Evolutionary conservation across 2,113 vertebrate species (phyloP), one percentile per base, ranked within the genome.

Genomic region (Hippotragus niger): DNA sequence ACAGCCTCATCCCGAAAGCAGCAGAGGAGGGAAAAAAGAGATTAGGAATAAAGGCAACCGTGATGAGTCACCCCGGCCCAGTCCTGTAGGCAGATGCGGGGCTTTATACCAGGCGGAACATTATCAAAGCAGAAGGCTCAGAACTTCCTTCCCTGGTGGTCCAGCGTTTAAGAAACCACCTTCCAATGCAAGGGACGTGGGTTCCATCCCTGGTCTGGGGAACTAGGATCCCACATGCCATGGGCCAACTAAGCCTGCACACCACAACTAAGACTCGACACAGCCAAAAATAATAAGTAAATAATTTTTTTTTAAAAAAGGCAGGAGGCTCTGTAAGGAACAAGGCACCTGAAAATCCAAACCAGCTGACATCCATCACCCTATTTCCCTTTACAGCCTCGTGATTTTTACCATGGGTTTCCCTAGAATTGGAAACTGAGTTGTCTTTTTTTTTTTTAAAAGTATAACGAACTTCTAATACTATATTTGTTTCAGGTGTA

Each of bases 1-100:
- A 98, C 1, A 64, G 84, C 94, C 80, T 97, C 92, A 95, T 74
- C 92, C 95, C 80, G 64, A 95, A 97, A 96, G 84, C 90, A 82
- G 87, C 14, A 80, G 89, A 90, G 58, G 36, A 67, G 27, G 45
- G 12, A 2, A n/a, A 52, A 53, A 81, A 71, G 64, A 96, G 85
- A 83, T 67, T 21, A 84, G 57, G 43, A 64, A 74, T 84, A 97
- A 97, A 94, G 84, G 90, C 62, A 3, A 64, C 88, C 55, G 47
- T 90, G 90, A 82, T 33, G 62, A 81, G 94, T 74, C 57, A 33
- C 29, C 74, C 40, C 16, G 6, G 29, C 85, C 50, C 21, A 8
- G 36, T 82, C 55, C 47, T 57, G 90, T 57, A 88, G 80, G 52
- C 80, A 16, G 71, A 64, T 2, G 43, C 50, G 23, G 88, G 57